Percentiles rank a stretch among this genome's conserved stretches.
These are phyloP conservation scores for Muscicapa comitata DNA, from an alignment of 2,797 vertebrate species.

Conservation along the genomic window DNA sequence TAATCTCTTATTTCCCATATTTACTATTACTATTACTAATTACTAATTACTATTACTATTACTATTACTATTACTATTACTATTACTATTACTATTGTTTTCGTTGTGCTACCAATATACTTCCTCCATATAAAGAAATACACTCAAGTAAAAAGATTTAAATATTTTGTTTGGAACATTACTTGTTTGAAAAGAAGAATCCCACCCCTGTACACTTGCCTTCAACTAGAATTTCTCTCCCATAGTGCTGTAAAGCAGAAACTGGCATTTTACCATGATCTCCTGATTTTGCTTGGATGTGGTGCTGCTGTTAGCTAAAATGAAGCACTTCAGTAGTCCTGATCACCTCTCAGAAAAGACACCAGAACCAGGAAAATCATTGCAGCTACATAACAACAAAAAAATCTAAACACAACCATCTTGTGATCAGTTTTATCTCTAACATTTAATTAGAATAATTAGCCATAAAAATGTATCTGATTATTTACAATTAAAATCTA, in stretches of 20 bases:
- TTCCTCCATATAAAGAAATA: neutral
- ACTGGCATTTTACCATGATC: neutral
- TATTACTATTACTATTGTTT: neutral
- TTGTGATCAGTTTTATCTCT: neutral
- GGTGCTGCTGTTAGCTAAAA: neutral
- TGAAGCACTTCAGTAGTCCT: neutral
- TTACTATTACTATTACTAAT: neutral
- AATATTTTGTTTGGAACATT: neutral
- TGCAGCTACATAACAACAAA: neutral
- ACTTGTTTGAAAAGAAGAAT: neutral
- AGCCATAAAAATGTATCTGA: neutral
- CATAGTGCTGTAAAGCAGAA: neutral
- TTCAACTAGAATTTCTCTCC: neutral
- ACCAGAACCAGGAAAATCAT: neutral
- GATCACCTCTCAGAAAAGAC: neutral
- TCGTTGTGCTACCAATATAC: neutral
- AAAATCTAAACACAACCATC: neutral
- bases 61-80: neutral
- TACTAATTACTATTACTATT: neutral
- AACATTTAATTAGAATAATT: neutral
- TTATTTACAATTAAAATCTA: neutral
- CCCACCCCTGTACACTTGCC: neutral
- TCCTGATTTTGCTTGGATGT: neutral
- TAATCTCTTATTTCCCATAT: neutral
- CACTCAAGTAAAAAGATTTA: neutral